Base-by-base conservation (phyloP, 1,140 invertebrate species). In the Yoshiicerus persimilis region DNA sequence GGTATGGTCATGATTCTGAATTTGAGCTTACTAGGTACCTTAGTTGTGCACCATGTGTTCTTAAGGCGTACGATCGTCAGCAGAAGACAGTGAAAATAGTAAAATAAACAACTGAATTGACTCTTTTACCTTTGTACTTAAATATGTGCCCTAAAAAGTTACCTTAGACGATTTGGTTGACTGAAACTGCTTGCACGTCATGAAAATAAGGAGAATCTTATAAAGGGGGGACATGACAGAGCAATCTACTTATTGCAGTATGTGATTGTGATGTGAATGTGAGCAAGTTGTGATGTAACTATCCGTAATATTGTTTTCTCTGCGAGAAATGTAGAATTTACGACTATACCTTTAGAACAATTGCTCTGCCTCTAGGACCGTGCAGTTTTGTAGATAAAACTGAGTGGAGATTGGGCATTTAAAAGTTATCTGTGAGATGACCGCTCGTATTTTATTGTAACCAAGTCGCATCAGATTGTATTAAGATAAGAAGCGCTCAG, bases 401-500 rank as follows among this genome's bases (percentile, higher is more conserved):
- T 80, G 75, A 36, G 75, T 36, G 75, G 86, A 47, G 64, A 86
- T 75, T 70, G 86, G 86, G 36, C 86, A 86, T 86, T 86, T 86
- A 39, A 41, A 86, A 64, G 86, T 86, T 75, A 75, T 86, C 86
- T 70, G 86, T n/a, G 16, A 70, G 62, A 86, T 86, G 86, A 86
- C 86, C 86, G 62, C 32, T 39, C 36, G 36, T 66, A 86, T 86
- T 86, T 75, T 75, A 86, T 77, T 86, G 56, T 86, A 70, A 86
- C 86, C 86, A 47, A 36, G 56, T 86, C 64, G 39, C 86, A 38
- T 62, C 47, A 36, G 83, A 62, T 86, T 66, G 47, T 66, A 86
- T 86, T 27, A 66, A 62, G 85, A 86, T 86, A 62, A 86, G 34
- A 27, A 34, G 75, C 30, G n/a, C 30, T 80, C 75, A 80, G 75